These are phyloP conservation scores for Chaetodon trifasciatus DNA, from an alignment of 2,797 vertebrate species.

Conservation along the genomic window DNA sequence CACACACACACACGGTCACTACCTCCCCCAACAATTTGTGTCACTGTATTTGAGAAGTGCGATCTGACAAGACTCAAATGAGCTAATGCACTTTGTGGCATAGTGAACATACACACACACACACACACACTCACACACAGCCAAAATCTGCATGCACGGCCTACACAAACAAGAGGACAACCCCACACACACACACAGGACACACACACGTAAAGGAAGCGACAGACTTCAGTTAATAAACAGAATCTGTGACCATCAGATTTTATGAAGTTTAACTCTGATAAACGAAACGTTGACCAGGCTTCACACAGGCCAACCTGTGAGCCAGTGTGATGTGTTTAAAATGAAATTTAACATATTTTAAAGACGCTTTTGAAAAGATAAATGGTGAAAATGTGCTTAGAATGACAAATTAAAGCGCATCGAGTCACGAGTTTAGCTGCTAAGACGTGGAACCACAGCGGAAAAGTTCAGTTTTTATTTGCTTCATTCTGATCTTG, in stretches of 20 bases:
- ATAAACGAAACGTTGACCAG: too few relatives aligned
- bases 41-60: slow-evolving; percentile 82
- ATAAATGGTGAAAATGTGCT: not conserved
- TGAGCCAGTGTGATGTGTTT: not conserved
- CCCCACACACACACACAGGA: not conserved
- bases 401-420: not conserved
- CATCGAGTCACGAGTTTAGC: not conserved
- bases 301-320: too few relatives aligned
- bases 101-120: slow-evolving; percentile 22
- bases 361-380: not conserved
- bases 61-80: slow-evolving; percentile 83
- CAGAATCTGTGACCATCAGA: not conserved
- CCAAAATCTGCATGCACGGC: slow-evolving; percentile 3
- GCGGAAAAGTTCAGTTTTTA: not conserved
- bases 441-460: too few relatives aligned
- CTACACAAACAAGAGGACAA: not conserved
- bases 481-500: not conserved
- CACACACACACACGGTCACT: slow-evolving; percentile 23
- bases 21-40: slow-evolving; percentile 75
- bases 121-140: slow-evolving; percentile 31
- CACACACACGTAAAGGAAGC: not conserved
- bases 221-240: not conserved
- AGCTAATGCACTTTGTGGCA: slow-evolving; percentile 83
- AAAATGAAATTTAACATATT: not conserved
- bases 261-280: too few relatives aligned